Percentiles rank a stretch among this genome's conserved stretches.
phyloP scores from a whole-genome alignment of 2,113 vertebrate species.

The Rhinogobius similis region DNA sequence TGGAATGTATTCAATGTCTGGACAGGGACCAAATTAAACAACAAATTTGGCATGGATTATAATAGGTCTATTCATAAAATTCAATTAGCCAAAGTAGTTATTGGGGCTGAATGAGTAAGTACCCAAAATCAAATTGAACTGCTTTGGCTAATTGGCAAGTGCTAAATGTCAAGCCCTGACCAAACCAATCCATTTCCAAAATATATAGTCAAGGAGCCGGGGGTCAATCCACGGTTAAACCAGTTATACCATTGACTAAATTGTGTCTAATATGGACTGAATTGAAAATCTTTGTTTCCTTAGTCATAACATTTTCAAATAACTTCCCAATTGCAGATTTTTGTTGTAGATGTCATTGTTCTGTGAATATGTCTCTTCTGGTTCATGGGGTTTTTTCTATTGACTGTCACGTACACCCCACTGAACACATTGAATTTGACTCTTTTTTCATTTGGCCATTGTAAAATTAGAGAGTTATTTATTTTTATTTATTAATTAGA shows the following conservation, averaged over 20 bases:
- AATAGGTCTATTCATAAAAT: background rate
- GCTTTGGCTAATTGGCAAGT: background rate
- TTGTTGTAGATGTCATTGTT: background rate
- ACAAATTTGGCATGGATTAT: background rate
- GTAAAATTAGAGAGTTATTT: too few species aligned
- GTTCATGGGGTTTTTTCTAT: background rate
- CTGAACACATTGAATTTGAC: constrained; percentile 14
- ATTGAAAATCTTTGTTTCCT: background rate
- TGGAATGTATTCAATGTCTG: background rate
- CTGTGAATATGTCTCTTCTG: background rate
- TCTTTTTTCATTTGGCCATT: constrained; percentile 24
- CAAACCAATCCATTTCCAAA: background rate
- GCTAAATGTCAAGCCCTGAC: background rate
- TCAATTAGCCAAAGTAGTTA: background rate
- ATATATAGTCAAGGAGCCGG: background rate
- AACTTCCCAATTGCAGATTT: background rate
- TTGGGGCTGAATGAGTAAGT: background rate
- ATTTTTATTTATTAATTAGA: too few species aligned
- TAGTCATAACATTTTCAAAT: background rate
- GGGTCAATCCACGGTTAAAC: background rate
- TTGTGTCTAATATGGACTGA: background rate
- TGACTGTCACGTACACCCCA: constrained; percentile 12
- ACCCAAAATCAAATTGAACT: background rate
- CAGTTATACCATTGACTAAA: background rate
- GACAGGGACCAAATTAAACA: background rate